Base-by-base conservation (phyloP, 2,113 vertebrate species). In the Mormoops blainvillei region DNA sequence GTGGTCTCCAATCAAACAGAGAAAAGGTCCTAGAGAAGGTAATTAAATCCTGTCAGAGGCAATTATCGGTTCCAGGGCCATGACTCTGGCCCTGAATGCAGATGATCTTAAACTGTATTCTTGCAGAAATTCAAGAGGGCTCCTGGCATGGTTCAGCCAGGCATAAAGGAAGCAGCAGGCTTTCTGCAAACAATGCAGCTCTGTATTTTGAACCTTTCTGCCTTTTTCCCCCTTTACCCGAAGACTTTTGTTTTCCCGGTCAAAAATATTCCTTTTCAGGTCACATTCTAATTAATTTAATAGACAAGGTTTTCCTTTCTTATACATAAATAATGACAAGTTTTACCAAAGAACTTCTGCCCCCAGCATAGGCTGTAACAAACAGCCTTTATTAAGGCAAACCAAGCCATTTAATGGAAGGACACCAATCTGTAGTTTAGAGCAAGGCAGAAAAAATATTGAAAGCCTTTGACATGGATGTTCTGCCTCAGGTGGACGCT, bases 41-140 rank as follows among this genome's bases (percentile, higher is more conserved):
- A 99, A 99, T 99, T 99, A 99, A 99, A 99, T 99, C 98, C 99
- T 98, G 98, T 99, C 98, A 99, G 98, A 99, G 98, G 98, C 99
- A 99, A 99, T 99, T 99, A 99, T 99, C 98, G 99, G 98, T 99
- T 99, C 98, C 98, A 98, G 99, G 99, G 99, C 98, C 98, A 97
- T 98, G 98, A 98, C 98, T 99, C 98, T 98, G 99, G 98, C 98
- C 98, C 98, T 99, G 99, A 99, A 99, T 99, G 99, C 99, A 99
- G 99, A 99, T 99, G 98, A 99, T 99, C 98, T 98, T 98, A 98
- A 98, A 98, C 98, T 98, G 98, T 98, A 98, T 98, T 98, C 99
- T 98, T 98, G 97, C 78, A 98, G 98, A 98, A 98, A 99, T 98
- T 98, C 98, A 98, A 98, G 98, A 98, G 98, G 98, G 98, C 97